These are phyloP conservation scores for Alexandromys fortis DNA, from an alignment of 2,113 vertebrate species.

Conservation along the genomic window DNA sequence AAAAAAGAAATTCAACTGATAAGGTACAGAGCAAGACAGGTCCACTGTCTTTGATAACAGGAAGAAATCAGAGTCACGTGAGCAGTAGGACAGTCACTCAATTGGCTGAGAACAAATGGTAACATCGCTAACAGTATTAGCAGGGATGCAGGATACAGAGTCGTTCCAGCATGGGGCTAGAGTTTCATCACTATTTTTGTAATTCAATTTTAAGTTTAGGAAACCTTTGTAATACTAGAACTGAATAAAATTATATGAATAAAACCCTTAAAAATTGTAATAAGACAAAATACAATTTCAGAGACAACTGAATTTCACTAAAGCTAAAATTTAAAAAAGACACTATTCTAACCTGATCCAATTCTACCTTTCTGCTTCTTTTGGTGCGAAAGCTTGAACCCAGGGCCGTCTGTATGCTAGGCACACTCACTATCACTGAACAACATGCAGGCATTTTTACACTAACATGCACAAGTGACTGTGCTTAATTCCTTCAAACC, in stretches of 20 bases:
- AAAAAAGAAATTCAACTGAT: neutral
- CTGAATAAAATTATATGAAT: neutral
- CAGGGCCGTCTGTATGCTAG: neutral
- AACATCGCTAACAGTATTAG: neutral
- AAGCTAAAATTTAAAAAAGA: constrained; percentile 30
- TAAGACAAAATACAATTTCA: constrained; percentile 20
- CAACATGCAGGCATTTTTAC: neutral
- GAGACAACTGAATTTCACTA: constrained; percentile 17
- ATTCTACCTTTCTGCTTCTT: neutral
- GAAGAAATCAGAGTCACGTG: neutral
- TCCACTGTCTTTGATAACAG: neutral
- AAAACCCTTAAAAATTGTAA: neutral
- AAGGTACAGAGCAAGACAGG: neutral
- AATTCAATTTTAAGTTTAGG: neutral
- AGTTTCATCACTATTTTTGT: neutral
- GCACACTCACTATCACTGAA: neutral
- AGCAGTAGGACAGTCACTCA: neutral
- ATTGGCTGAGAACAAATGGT: neutral
- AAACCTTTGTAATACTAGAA: neutral
- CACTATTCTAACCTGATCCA: neutral
- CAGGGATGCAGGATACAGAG: neutral
- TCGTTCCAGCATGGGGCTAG: neutral
- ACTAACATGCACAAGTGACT: constrained; percentile 14
- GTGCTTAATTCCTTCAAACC: neutral
- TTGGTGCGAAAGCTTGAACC: neutral